These are phyloP conservation scores for Dicycla oo DNA, from an alignment of 2,888 invertebrate species.

Conservation along the genomic window DNA sequence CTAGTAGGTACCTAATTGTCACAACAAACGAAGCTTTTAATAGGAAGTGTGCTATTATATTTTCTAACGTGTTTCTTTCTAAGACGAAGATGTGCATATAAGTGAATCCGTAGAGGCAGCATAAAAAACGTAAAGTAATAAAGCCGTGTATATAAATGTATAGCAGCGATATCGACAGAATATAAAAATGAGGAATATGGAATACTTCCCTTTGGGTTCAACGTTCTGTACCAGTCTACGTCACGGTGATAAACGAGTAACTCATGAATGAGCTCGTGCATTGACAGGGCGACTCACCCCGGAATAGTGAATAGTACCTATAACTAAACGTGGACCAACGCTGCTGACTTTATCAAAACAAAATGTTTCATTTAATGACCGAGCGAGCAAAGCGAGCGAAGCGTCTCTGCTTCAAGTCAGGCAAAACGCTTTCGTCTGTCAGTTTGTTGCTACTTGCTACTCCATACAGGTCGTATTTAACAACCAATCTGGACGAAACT, in stretches of 20 bases:
- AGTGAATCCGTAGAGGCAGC: neutral
- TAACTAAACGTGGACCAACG: conserved; percentile 65
- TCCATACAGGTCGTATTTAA: no score
- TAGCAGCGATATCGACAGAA: conserved; percentile 72
- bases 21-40: conserved; percentile 1
- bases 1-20: conserved; percentile 3
- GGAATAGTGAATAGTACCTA: conserved; percentile 68
- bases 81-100: neutral
- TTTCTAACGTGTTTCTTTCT: neutral
- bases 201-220: conserved; percentile 89
- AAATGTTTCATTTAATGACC: conserved; percentile 57
- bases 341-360: conserved; percentile 60
- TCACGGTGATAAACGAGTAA: conserved; percentile 86
- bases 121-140: conserved; percentile 7
- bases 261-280: conserved; percentile 84
- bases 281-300: conserved; percentile 86
- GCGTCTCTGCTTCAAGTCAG: no score
- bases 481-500: no score
- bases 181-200: conserved; percentile 83
- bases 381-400: no score
- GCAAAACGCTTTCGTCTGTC: no score
- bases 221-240: conserved; percentile 82
- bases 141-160: conserved; percentile 17
- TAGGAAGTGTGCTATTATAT: neutral
- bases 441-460: no score